Base-by-base conservation (phyloP, 2,113 vertebrate genomes). In the Anseranas semipalmata region DNA sequence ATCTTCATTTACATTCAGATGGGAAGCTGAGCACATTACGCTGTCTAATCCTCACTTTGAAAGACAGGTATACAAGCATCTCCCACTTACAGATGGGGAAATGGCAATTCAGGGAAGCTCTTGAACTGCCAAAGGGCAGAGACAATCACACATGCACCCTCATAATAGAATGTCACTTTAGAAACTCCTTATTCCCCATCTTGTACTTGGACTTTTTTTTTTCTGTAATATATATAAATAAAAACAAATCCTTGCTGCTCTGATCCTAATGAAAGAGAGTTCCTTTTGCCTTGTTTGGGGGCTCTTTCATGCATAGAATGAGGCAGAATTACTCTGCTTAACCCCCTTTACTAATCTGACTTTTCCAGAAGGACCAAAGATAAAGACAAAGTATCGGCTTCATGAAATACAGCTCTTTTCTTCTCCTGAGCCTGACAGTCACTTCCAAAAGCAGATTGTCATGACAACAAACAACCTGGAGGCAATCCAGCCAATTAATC, bases 381-480 rank as follows among this genome's bases (percentile, higher is more conserved):
- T 21, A 87, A 88, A 90, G 85, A 78, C 87, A 90, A 89, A 95
- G 68, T 81, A 94, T 90, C 0, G 0, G 72, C 55, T 82, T 82
- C 60, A 62, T 74, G 77, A 96, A 96, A 96, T 81, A 80, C 62
- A 89, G 79, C 53, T 90, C 88, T 87, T 90, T 90, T 95, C 93
- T 96, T 88, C 56, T 90, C 58, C 77, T 63, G 27, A 75, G 82
- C 66, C 63, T 86, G 73, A 96, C 75, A 83, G 48, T 62, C 68
- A 88, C 79, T 86, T 96, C 81, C 75, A 91, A 92, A 92, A 97
- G 88, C 70, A 87, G 75, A 97, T 75, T 95, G 88, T 94, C 94
- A 97, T 97, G 94, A 97, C 95, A 97, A 97, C 95, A 89, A 92
- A 60, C 87, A 96, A 94, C 77, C 84, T 96, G 95, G 95, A 97